phyloP scores from a whole-genome alignment of 2,113 vertebrate species.

The Macquaria ambigua region DNA sequence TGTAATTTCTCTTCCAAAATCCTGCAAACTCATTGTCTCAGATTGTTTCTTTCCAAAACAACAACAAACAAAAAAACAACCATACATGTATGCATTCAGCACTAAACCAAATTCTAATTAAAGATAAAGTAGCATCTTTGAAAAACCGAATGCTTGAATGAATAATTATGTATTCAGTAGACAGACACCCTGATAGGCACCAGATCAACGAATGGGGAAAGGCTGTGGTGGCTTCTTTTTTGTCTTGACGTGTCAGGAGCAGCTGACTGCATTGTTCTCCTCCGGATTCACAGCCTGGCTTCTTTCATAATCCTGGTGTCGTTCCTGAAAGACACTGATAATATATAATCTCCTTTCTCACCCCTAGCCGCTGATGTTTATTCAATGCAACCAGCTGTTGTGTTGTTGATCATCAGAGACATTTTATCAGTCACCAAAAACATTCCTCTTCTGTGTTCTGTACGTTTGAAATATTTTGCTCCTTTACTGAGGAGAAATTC shows the following conservation, averaged over 20 bases:
- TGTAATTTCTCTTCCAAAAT: constrained; percentile 7
- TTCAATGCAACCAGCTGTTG: constrained; percentile 58
- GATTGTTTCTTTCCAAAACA: neutral
- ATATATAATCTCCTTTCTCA: constrained; percentile 63
- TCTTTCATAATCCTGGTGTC: constrained; percentile 65
- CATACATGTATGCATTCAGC: neutral
- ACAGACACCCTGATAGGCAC: constrained; percentile 50
- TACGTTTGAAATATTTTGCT: neutral
- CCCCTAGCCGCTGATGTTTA: constrained; percentile 45
- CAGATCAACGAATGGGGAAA: constrained; percentile 45
- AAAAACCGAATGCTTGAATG: neutral
- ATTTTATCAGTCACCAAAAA: constrained; percentile 30
- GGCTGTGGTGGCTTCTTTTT: constrained; percentile 70
- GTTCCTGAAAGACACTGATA: constrained; percentile 63
- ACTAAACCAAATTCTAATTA: constrained; percentile 17
- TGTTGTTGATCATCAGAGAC: constrained; percentile 27
- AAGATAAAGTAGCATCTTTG: constrained; percentile 8
- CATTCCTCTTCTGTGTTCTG: neutral
- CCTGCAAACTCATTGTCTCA: constrained; percentile 18
- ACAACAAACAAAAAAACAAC: neutral
- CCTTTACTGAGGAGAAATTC: constrained; percentile 1
- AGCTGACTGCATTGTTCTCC: constrained; percentile 84
- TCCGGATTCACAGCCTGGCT: constrained; percentile 65
- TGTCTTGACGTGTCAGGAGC: constrained; percentile 81
- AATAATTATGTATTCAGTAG: constrained; percentile 57